Evolutionary conservation across 2,113 vertebrate genomes (phyloP).

Genomic region (Sceloporus undulatus): DNA sequence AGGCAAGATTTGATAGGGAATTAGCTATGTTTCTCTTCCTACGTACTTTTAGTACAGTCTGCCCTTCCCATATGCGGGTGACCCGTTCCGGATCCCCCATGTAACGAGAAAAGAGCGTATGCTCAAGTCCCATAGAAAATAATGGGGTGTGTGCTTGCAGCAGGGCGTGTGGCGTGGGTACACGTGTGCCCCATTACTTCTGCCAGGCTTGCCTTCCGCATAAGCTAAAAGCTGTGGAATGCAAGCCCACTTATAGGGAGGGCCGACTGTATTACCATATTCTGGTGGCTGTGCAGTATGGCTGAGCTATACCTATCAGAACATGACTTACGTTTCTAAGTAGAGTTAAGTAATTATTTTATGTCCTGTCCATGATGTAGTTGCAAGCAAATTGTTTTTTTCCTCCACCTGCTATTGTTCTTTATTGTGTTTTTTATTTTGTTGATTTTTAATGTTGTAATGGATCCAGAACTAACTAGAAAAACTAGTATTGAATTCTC

Average conservation of each 20-base stretch:
- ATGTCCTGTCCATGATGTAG: neutral
- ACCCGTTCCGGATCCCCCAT: too few relatives aligned
- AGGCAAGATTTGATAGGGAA: neutral
- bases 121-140: too few relatives aligned
- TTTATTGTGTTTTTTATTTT: conserved; percentile 1
- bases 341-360: neutral
- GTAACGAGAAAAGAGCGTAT: too few relatives aligned
- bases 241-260: too few relatives aligned
- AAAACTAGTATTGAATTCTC: neutral
- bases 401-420: neutral
- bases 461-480: neutral
- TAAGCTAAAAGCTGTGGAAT: too few relatives aligned
- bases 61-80: too few relatives aligned
- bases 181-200: too few relatives aligned
- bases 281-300: neutral
- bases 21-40: neutral
- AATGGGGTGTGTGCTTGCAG: too few relatives aligned
- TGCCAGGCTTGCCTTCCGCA: too few relatives aligned
- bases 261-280: neutral
- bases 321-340: neutral
- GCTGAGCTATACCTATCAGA: neutral
- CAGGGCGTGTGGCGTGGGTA: too few relatives aligned
- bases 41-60: too few relatives aligned
- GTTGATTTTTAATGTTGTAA: neutral
- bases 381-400: neutral